Conservation (phyloP, 2,797 vertebrate species). For the Hypotaenidia okinawae region DNA sequence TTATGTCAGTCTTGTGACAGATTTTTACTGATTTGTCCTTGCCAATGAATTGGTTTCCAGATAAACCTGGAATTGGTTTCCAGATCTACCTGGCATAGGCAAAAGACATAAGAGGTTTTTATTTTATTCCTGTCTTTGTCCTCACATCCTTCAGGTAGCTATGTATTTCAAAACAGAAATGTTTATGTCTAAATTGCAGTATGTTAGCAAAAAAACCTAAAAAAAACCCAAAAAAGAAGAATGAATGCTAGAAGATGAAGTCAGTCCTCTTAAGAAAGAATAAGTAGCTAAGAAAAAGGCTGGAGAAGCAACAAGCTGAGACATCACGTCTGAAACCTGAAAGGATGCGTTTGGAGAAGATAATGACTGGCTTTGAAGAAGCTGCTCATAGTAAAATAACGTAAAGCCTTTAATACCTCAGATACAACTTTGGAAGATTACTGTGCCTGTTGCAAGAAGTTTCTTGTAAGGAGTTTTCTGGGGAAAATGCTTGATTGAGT, state of each 20-base stretch:
- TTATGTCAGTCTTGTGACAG: neutral
- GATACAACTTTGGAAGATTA: neutral
- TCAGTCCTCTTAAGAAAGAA: neutral
- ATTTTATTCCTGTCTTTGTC: neutral
- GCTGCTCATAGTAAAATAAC: neutral
- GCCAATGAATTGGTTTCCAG: neutral
- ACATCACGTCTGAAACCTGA: neutral
- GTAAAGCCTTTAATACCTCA: constrained; percentile 24
- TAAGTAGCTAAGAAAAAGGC: neutral
- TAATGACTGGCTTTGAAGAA: neutral
- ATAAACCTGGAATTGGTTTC: neutral
- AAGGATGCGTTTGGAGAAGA: neutral
- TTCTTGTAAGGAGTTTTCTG: constrained; percentile 17
- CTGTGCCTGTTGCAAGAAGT: constrained; percentile 7
- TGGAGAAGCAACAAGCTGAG: neutral
- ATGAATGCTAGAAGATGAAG: neutral
- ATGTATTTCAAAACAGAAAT: neutral
- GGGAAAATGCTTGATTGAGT: constrained; percentile 61
- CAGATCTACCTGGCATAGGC: neutral
- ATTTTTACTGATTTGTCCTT: constrained; percentile 11
- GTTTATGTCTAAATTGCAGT: neutral
- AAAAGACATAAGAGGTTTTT: neutral
- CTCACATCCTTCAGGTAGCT: neutral
- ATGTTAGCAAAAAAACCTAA: neutral
- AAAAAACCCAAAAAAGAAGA: neutral